A percentile compares a stretch with the other conserved stretches of the same genome.
phyloP scores from a whole-genome alignment of 2,113 vertebrate genomes.

The human region GRCh38 chr2:43254001-43254500 shows the following conservation, averaged over 20 bases:
- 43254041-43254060: not conserved
- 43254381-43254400: not conserved
- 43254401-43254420: not conserved
- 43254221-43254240: not conserved
- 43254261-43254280: not conserved
- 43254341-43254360: not conserved
- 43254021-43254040: not conserved
- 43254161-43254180: not conserved
- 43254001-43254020: not conserved
- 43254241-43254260: not conserved
- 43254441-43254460: not conserved
- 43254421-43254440: not conserved
- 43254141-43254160: not conserved
- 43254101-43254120: no score
- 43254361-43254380: not conserved
- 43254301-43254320: not conserved
- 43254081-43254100: no score
- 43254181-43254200: not conserved
- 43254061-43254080: not conserved
- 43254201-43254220: not conserved
- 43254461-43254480: not conserved
- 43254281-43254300: not conserved
- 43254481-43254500: not conserved
- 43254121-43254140: not conserved
- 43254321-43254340: not conserved